phyloP scores from a whole-genome alignment of 1,140 invertebrate species.

The Drosophila setifemur region DNA sequence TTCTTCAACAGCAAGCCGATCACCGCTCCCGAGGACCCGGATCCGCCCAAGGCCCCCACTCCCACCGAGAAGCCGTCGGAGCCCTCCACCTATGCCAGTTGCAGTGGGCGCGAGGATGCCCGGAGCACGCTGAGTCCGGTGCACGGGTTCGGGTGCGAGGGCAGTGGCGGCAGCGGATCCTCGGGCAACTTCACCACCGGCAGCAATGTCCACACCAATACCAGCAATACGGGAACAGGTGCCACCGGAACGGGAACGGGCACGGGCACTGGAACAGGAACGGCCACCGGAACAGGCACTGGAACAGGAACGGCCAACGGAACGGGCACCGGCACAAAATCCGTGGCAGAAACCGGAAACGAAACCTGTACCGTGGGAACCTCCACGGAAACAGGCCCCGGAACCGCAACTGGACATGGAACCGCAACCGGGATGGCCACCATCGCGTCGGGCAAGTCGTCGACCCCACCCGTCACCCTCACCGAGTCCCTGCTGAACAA shows the following conservation, averaged over 20 bases:
- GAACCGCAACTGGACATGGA: not conserved
- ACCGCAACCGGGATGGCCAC: not conserved
- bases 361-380: too few species aligned
- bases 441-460: not conserved
- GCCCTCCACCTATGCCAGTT: constrained; percentile 25
- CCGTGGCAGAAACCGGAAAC: not conserved
- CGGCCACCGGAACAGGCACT: constrained; percentile 44
- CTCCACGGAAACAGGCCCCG: not conserved
- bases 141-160: constrained; percentile 76
- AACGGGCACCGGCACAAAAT: not conserved
- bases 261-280: not conserved
- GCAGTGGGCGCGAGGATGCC: constrained; percentile 49
- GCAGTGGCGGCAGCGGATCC: constrained; percentile 84
- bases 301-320: accelerated
- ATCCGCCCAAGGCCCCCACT: constrained; percentile 69
- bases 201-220: constrained; percentile 82
- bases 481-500: constrained; percentile 87
- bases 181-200: constrained; percentile 84
- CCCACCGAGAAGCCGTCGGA: constrained; percentile 52
- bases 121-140: constrained; percentile 65
- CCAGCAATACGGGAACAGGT: constrained; percentile 66
- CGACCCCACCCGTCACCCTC: constrained; percentile 82
- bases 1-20: constrained; percentile 93
- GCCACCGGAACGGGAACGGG: constrained; percentile 46
- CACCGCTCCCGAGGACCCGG: constrained; percentile 83